Percentiles rank a stretch among this genome's conserved stretches.
Conservation (phyloP, 2,797 vertebrate genomes). For the Amniataba percoides region DNA sequence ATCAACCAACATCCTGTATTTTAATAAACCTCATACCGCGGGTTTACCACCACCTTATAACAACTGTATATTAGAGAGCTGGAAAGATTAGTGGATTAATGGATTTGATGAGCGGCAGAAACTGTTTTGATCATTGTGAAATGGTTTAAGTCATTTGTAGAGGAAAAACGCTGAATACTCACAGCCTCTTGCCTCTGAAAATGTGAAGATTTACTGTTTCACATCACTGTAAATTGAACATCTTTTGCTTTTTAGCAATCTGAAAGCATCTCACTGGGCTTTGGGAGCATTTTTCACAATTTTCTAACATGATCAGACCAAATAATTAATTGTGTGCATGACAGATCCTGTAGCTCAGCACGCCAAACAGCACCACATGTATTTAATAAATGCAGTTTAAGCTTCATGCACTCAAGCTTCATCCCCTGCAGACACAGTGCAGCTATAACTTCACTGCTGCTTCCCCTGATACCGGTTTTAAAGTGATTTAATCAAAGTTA, state of each 20-base stretch:
- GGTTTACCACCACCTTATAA: background rate
- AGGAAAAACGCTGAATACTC: background rate
- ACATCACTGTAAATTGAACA: background rate
- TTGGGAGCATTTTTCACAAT: background rate
- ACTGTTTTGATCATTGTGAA: background rate
- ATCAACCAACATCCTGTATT: background rate
- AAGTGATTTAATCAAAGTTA: background rate
- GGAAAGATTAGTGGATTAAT: background rate
- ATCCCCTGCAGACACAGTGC: background rate
- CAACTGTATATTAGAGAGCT: background rate
- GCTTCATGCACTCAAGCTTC: slow-evolving; percentile 12
- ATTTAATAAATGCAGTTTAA: slow-evolving; percentile 5
- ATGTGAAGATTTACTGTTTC: background rate
- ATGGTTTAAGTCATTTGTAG: background rate
- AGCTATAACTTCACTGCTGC: background rate
- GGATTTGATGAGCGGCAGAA: no score
- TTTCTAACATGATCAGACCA: background rate
- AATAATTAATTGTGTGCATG: background rate
- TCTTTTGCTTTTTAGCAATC: background rate
- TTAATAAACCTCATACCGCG: background rate
- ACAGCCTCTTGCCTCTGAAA: background rate
- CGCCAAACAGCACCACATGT: slow-evolving; percentile 10
- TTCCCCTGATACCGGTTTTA: background rate
- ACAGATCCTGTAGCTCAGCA: slow-evolving; percentile 12
- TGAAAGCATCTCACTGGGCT: background rate